phyloP scores from a whole-genome alignment of 2,888 invertebrate genomes.

The Eucera pruinosa region DNA sequence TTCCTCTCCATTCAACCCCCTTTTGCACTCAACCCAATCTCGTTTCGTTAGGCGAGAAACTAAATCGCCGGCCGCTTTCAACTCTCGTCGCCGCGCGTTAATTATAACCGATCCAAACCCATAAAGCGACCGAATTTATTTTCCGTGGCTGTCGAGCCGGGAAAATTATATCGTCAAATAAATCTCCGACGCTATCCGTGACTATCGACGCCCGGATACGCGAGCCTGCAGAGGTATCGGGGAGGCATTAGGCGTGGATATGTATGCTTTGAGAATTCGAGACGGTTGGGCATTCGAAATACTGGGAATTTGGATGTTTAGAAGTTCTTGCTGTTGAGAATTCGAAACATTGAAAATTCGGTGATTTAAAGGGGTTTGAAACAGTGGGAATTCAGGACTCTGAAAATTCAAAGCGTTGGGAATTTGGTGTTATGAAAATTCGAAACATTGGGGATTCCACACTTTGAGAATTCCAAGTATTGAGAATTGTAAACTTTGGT shows the following conservation, averaged over 20 bases:
- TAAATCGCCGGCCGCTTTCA: constrained; percentile 43
- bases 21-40: not conserved
- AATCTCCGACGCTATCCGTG: constrained; percentile 19
- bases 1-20: too few species aligned
- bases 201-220: constrained; percentile 28
- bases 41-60: constrained; percentile 38
- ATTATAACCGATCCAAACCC: constrained; percentile 53
- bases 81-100: constrained; percentile 40
- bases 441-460: too few species aligned
- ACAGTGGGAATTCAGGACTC: too few species aligned
- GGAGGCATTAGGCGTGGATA: not conserved
- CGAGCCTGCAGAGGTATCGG: not conserved
- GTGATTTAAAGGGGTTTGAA: too few species aligned
- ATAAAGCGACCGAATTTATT: constrained; percentile 54
- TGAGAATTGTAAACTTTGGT: too few species aligned
- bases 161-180: constrained; percentile 53
- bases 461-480: too few species aligned
- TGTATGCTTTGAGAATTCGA: not conserved
- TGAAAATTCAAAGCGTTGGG: too few species aligned
- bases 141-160: constrained; percentile 17
- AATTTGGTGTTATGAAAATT: too few species aligned
- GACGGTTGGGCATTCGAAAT: too few species aligned
- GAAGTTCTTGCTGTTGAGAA: too few species aligned
- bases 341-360: too few species aligned
- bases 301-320: too few species aligned